Evolutionary conservation across 2,888 invertebrate species (phyloP), one percentile per base, ranked within the genome.

Genomic region (Tachina grossa): DNA sequence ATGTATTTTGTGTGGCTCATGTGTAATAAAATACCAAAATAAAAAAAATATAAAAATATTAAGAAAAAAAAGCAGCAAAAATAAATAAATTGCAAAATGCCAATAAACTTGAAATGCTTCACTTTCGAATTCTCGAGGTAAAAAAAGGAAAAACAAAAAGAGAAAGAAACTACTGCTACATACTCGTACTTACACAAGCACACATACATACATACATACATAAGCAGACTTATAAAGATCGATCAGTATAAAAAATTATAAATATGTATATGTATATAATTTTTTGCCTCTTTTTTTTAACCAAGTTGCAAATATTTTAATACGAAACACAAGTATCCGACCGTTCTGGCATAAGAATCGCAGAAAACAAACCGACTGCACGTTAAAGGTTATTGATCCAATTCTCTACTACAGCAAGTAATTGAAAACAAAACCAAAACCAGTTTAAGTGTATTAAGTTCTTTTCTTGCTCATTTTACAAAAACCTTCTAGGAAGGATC

Each of bases 91-190:
- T 83, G 45, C 77, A 78, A 82, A 76, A 78, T 76, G 83, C 85
- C 85, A 85, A 83, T 79, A 85, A 85, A 85, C 83, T 85, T 83
- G 85, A 77, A 85, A 83, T 85, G 85, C 83, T 85, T 85, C 83
- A 80, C 71, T 80, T 85, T 85, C 79, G 61, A 76, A 79, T 66
- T 71, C 51, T 45, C 16, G 43, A 43, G 57, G 39, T 51, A 63
- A 51, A 63, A 68, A 80, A 59, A 51, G 31, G 31, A 65, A 41
- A 78, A 65, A 79, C 39, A 71, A 14, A 61, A 31, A 55, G 13
- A 10, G 14, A 61, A 22, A 10, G 31, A 61, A 69, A 74, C 41
- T 71, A 57, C 47, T 51, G 5, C 31, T 31, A n/a, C n/a, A n/a
- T n/a, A n/a, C n/a, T n/a, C n/a, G n/a, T n/a, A 31, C 31, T 31